phyloP scores from a whole-genome alignment of 2,797 vertebrate genomes.

The Melanotaenia pygmaea region DNA sequence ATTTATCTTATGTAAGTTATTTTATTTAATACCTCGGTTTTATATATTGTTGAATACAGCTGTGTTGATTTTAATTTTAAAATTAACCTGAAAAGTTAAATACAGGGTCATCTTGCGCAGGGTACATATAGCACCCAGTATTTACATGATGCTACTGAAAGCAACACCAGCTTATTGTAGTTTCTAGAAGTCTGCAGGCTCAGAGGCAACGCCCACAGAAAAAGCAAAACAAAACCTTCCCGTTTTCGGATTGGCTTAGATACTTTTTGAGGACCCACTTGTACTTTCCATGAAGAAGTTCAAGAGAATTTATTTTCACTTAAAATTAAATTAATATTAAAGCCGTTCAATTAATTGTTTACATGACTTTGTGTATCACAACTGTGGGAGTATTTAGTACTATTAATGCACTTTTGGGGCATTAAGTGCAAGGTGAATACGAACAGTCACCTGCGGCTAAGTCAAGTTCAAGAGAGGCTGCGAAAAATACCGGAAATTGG shows the following conservation, averaged over 20 bases:
- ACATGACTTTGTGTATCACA: fast-evolving
- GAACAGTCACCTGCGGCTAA: background rate
- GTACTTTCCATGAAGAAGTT: background rate
- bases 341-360: constrained; percentile 5
- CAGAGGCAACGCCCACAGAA: constrained; percentile 69
- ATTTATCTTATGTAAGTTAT: background rate
- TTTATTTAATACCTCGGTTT: background rate
- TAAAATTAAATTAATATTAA: background rate
- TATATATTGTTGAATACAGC: background rate
- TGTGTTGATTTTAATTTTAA: background rate
- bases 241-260: constrained; percentile 34
- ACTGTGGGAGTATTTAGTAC: background rate
- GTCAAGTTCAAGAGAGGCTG: background rate
- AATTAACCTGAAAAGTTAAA: background rate
- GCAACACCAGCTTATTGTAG: background rate
- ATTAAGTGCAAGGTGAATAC: background rate
- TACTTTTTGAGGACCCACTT: background rate
- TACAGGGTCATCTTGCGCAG: no score
- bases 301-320: no score
- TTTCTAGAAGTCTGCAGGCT: constrained; percentile 24
- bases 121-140: background rate
- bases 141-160: no score
- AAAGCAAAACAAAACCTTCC: background rate
- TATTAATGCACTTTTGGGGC: background rate
- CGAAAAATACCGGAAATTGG: constrained; percentile 1